A percentile compares a stretch with the other conserved stretches of the same genome.
Conservation (phyloP, 2,113 vertebrate species). For the Oophaga pumilio region DNA sequence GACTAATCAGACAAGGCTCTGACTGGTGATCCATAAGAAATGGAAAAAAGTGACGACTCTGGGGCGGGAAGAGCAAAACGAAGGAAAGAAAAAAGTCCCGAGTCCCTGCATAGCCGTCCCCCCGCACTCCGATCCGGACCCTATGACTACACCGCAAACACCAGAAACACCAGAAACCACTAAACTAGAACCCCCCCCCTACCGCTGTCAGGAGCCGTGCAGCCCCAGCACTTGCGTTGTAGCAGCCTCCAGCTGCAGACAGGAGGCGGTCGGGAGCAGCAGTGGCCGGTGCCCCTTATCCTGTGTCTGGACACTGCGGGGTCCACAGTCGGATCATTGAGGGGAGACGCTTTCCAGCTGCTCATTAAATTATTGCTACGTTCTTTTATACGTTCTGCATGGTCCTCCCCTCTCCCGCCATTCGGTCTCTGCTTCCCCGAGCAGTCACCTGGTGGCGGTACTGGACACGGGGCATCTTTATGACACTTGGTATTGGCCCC, state of each 20-base stretch:
- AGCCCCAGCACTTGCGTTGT: neutral
- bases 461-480: neutral
- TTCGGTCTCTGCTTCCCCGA: neutral
- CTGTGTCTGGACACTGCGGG: neutral
- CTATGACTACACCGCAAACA: too few relatives aligned
- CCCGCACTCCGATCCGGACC: too few relatives aligned
- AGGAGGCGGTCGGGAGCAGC: neutral
- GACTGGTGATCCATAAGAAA: too few relatives aligned
- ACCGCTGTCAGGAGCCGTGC: too few relatives aligned
- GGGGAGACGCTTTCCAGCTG: neutral
- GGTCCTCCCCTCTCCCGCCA: neutral
- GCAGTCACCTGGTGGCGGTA: neutral
- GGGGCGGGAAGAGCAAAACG: too few relatives aligned
- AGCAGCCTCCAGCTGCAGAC: neutral
- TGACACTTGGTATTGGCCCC: slow-evolving; percentile 5
- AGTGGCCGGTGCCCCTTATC: neutral
- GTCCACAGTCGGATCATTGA: neutral
- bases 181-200: too few relatives aligned
- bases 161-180: too few relatives aligned
- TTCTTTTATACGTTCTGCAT: neutral
- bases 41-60: too few relatives aligned
- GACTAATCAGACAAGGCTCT: too few relatives aligned
- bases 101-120: too few relatives aligned
- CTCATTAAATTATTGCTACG: neutral
- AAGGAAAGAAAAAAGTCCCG: too few relatives aligned